Conservation (phyloP, 2,888 invertebrate species). For the Chrysotoxum bicinctum region DNA sequence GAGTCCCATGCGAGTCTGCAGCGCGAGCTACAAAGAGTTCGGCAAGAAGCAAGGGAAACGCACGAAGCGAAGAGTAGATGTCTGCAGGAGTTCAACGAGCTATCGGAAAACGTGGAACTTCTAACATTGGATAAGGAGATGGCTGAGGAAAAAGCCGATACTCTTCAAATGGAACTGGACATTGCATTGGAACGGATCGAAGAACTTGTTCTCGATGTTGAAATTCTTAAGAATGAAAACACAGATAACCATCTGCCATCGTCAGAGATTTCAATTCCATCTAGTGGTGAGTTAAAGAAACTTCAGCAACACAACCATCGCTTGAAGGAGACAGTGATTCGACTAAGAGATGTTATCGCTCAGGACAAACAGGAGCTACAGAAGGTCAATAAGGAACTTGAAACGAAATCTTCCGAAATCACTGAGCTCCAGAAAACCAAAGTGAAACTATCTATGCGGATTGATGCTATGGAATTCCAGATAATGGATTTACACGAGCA, state of each 20-base stretch:
- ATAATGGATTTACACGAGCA: constrained; percentile 96
- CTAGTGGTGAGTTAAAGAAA: constrained; percentile 85
- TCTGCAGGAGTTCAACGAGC: constrained; percentile 95
- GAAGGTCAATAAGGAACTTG: constrained; percentile 94
- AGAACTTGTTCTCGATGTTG: constrained; percentile 93
- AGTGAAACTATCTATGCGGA: constrained; percentile 90
- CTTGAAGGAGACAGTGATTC: constrained; percentile 95
- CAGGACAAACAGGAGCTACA: constrained; percentile 96
- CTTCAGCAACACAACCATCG: constrained; percentile 96
- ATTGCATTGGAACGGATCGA: constrained; percentile 94
- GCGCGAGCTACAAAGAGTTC: constrained; percentile 91
- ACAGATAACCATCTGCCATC: constrained; percentile 81
- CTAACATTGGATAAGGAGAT: constrained; percentile 99
- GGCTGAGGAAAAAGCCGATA: constrained; percentile 97
- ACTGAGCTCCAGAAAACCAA: constrained; percentile 91
- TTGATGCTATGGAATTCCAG: constrained; percentile 91
- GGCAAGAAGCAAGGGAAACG: constrained; percentile 93
- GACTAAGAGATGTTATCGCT: constrained; percentile 95
- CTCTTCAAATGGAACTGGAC: constrained; percentile 92
- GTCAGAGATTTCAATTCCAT: constrained; percentile 78
- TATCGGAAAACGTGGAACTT: constrained; percentile 97
- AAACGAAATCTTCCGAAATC: constrained; percentile 93
- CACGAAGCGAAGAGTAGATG: constrained; percentile 91
- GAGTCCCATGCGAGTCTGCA: constrained; percentile 93
- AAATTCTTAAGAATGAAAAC: constrained; percentile 90